Evolutionary conservation across 2,888 invertebrate genomes (phyloP).

Genomic region (Cetonia aurata): DNA sequence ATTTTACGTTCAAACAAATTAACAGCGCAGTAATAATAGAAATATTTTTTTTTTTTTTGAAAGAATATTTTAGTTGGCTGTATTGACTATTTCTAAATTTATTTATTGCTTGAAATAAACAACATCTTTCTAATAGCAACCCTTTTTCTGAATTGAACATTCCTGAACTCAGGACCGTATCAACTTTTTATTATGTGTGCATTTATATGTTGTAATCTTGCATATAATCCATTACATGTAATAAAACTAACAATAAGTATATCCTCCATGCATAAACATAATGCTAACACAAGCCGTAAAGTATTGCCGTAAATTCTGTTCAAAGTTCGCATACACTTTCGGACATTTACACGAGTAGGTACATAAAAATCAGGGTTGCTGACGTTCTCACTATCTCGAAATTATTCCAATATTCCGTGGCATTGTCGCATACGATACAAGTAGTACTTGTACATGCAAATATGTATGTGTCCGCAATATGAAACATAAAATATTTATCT

Average conservation of each 20-base stretch:
- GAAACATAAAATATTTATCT: conserved; percentile 41
- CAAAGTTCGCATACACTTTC: conserved; percentile 26
- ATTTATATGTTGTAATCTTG: too few relatives aligned
- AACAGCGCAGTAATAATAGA: too few relatives aligned
- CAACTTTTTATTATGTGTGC: too few relatives aligned
- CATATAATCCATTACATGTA: too few relatives aligned
- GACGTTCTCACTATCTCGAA: conserved; percentile 29
- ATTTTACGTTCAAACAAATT: too few relatives aligned
- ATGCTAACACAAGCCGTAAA: conserved; percentile 11
- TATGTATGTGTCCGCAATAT: conserved; percentile 21
- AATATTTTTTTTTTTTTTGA: too few relatives aligned
- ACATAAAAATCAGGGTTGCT: conserved; percentile 20
- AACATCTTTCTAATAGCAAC: too few relatives aligned
- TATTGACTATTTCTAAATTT: too few relatives aligned
- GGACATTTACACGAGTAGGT: conserved; percentile 24
- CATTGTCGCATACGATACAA: conserved; percentile 15
- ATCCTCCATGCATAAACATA: conserved; percentile 6
- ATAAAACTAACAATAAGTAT: conserved; percentile 7
- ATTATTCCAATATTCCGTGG: conserved; percentile 22
- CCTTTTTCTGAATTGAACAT: too few relatives aligned
- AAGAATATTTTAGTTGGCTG: too few relatives aligned
- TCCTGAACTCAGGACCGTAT: too few relatives aligned
- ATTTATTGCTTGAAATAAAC: too few relatives aligned
- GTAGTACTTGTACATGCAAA: neutral
- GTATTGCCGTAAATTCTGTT: conserved; percentile 13